These are phyloP conservation scores for Euplagia quadripunctaria DNA, from an alignment of 2,888 invertebrate species.

Conservation along the genomic window DNA sequence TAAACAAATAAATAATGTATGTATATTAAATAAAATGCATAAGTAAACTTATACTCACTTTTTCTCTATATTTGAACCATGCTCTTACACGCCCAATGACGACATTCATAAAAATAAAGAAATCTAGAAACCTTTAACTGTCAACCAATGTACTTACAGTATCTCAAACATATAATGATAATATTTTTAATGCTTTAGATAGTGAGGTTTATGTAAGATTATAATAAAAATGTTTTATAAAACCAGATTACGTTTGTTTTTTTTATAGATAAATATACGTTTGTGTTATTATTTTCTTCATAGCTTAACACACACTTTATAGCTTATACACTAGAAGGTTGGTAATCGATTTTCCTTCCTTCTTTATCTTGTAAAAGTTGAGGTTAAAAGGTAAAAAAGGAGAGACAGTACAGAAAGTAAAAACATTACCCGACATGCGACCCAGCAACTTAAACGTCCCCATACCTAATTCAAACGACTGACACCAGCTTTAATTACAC, in stretches of 20 bases:
- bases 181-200: not conserved
- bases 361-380: too few relatives aligned
- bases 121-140: not conserved
- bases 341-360: too few relatives aligned
- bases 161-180: not conserved
- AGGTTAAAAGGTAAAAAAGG: too few relatives aligned
- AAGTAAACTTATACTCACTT: too few relatives aligned
- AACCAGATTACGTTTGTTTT: too few relatives aligned
- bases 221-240: not conserved
- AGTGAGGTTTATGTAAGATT: not conserved
- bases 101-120: too few relatives aligned
- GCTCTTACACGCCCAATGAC: too few relatives aligned
- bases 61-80: too few relatives aligned
- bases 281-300: not conserved
- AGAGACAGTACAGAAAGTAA: too few relatives aligned
- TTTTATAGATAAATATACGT: not conserved
- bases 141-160: not conserved
- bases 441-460: not conserved
- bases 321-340: too few relatives aligned
- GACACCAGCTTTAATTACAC: slow-evolving; percentile 8
- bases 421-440: too few relatives aligned
- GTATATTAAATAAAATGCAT: too few relatives aligned
- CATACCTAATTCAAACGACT: slow-evolving; percentile 33
- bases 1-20: not conserved
- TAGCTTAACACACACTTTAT: not conserved